Base-by-base conservation (phyloP, 2,888 invertebrate genomes). In the Tachina lurida region DNA sequence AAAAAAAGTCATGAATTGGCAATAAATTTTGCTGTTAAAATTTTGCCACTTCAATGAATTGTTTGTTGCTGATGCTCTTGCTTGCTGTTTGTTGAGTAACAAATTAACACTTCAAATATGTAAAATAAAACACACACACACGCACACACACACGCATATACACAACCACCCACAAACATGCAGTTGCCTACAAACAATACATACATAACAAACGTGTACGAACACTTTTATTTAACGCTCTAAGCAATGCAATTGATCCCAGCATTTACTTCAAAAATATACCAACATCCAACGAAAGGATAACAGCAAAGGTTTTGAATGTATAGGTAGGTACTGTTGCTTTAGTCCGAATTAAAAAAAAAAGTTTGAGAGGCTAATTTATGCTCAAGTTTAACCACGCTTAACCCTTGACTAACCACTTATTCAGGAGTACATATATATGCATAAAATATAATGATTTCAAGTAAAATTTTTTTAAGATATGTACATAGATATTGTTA, bases 91-190 rank as follows among this genome's bases (percentile, higher is more conserved):
- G 54, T 63, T 76, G 71, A 84, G 76, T 67, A 80, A 70, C 84
- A 84, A 84, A 80, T 84, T 84, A 84, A 84, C 80, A 84, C 84
- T 76, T 84, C 19, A 84, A 84, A 84, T 82, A 65, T 70, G 62
- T 63, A 49, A 12, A 67, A 41, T 47, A 10, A 39, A 13, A 56
- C 10, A 65, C 15, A 47, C 9, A 10, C 15, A 63, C 19, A 22
- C 10, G 19, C 39, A 15, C 10, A 41, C 13, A 43, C 15, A 49
- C 43, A 43, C 1, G 43, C 41, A 49, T 10, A 10, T 10, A 49
- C 3, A 67, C 19, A 49, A 0, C 31, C 31, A 31, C 31, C 31
- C 31, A 31, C 31, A 31, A 31, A 31, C 31, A 31, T 31, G 31
- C 31, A 31, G 31, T 7, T 31, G 31, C 7, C 39, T 31, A 12